Base-by-base conservation (phyloP, 2,888 invertebrate species). In the Coenonympha glycerion region DNA sequence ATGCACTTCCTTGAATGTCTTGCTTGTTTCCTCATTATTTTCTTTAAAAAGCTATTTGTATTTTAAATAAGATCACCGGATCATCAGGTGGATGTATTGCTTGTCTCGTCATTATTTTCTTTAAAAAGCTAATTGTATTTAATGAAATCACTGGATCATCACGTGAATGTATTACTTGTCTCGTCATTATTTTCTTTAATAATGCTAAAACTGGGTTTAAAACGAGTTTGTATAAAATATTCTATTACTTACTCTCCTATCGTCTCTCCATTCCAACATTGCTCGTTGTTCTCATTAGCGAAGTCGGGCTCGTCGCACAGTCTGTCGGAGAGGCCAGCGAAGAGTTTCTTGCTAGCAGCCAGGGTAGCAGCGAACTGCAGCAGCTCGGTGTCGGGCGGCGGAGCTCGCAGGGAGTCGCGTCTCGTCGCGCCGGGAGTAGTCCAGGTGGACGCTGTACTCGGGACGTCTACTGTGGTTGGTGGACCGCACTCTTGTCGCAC, bases 211-310 rank as follows among this genome's bases (percentile, higher is more conserved):
- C n/a, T n/a, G n/a, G n/a, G n/a, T n/a, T n/a, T n/a, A n/a, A n/a
- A n/a, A n/a, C n/a, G n/a, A 26, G n/a, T n/a, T 26, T 3, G 9
- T 9, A n/a, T n/a, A 26, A 3, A n/a, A 8, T 8, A 28, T 28
- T 11, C 28, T n/a, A 9, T 30, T 62, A 92, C 93, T 92, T 69
- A 94, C 93, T 92, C 92, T 78, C 92, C 93, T 62, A 93, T 87
- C 55, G 90, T 77, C 60, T 92, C 91, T 41, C 95, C 95, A 69
- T 95, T 95, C 95, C 95, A 95, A 76, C 95, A 95, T 57, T 89
- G 89, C 31, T 90, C 89, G 53, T 91, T 91, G 60, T 91, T 90
- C 30, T 89, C 88, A 22, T 89, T 88, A 40, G 92, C 90, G 58
- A 92, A 90, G 61, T 90, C 90, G 0, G 91, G 90, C 60, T 94